Conservation (phyloP, 2,888 invertebrate species). For the Nudaria mundana region DNA sequence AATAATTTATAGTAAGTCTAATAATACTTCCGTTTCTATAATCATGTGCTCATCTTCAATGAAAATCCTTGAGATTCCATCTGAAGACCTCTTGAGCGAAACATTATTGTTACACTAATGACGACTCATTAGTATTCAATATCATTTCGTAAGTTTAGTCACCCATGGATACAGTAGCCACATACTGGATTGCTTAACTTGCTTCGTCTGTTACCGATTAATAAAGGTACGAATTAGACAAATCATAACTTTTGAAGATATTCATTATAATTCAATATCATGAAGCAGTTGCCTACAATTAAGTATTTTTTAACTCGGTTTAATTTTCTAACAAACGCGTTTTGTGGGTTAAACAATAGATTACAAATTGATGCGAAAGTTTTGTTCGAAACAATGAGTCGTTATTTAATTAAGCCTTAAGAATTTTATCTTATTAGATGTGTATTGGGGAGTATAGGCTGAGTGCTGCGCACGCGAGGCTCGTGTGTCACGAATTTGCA, state of each 20-base stretch:
- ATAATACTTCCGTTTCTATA: background rate
- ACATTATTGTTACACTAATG: background rate
- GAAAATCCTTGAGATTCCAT: background rate
- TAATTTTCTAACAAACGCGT: too few species aligned
- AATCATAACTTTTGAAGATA: too few species aligned
- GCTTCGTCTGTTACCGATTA: too few species aligned
- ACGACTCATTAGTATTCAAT: background rate
- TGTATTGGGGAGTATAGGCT: slow-evolving; percentile 26
- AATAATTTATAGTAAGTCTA: background rate
- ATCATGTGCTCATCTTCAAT: background rate
- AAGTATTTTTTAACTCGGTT: too few species aligned
- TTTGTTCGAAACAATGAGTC: background rate
- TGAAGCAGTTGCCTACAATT: too few species aligned
- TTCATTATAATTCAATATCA: too few species aligned
- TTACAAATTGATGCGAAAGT: background rate
- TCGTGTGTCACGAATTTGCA: slow-evolving; percentile 52
- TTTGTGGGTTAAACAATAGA: too few species aligned
- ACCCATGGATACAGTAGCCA: too few species aligned
- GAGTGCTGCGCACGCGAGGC: slow-evolving; percentile 20
- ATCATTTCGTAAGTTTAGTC: too few species aligned
- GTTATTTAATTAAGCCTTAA: background rate
- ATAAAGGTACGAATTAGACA: too few species aligned
- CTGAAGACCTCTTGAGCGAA: background rate
- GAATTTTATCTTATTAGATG: slow-evolving; percentile 12
- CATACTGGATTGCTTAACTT: too few species aligned